phyloP scores from a whole-genome alignment of 1,140 invertebrate species.

The Pachypsylla venusta region DNA sequence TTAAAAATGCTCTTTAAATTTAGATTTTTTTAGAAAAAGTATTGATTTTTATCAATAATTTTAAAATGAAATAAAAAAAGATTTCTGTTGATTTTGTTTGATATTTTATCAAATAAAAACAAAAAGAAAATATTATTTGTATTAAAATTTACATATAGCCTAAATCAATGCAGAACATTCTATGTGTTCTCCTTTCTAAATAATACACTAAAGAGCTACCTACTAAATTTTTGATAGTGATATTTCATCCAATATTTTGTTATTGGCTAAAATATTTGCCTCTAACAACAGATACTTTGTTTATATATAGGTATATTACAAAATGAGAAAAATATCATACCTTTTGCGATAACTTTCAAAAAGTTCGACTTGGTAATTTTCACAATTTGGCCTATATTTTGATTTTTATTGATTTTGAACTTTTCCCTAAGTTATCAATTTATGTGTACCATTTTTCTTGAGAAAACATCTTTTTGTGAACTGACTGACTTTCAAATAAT shows the following conservation, averaged over 20 bases:
- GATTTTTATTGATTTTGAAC: not conserved
- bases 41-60: too few relatives aligned
- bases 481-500: not conserved
- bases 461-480: not conserved
- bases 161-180: too few relatives aligned
- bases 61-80: too few relatives aligned
- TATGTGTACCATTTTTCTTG: too few relatives aligned
- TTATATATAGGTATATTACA: not conserved
- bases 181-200: too few relatives aligned
- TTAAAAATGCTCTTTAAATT: too few relatives aligned
- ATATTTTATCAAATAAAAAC: too few relatives aligned
- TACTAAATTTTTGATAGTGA: not conserved
- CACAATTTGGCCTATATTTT: not conserved
- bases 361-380: not conserved
- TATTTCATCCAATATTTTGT: not conserved
- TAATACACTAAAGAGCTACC: not conserved
- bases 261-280: not conserved
- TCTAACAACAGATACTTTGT: too few relatives aligned
- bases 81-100: too few relatives aligned
- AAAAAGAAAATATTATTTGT: too few relatives aligned
- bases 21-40: too few relatives aligned
- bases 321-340: not conserved
- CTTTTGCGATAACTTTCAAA: not conserved
- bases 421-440: not conserved
- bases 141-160: too few relatives aligned